phyloP scores from a whole-genome alignment of 53 echinoderm and acorn worm species.

The Patiria pectinifera region DNA sequence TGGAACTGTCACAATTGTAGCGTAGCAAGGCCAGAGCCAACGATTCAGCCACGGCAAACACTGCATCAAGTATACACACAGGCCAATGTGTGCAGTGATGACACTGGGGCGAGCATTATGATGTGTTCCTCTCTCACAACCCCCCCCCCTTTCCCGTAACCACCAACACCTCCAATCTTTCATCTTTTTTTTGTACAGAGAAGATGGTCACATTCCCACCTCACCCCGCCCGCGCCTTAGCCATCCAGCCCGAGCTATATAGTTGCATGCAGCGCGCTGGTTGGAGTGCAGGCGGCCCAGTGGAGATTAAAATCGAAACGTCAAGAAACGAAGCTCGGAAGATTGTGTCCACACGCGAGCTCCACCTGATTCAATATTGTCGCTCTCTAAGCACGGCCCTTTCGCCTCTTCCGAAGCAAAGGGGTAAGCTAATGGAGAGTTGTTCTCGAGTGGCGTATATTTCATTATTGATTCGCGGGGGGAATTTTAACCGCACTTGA shows the following conservation, averaged over 20 bases:
- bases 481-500: constrained; percentile 67
- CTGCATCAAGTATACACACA: background rate
- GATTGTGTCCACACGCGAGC: constrained; percentile 76
- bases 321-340: constrained; percentile 65
- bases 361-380: constrained; percentile 84
- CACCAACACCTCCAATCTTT: background rate
- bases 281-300: background rate
- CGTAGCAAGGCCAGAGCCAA: background rate
- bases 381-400: constrained; percentile 38
- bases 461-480: constrained; percentile 63
- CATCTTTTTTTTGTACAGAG: background rate
- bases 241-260: background rate
- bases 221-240: background rate
- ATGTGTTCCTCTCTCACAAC: background rate
- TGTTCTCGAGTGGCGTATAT: constrained; percentile 63
- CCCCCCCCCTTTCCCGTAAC: background rate
- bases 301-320: constrained; percentile 66
- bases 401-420: constrained; percentile 35
- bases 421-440: constrained; percentile 58
- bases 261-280: background rate
- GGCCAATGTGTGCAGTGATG: constrained; percentile 11
- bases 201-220: background rate
- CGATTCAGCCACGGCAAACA: too few species aligned
- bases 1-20: constrained; percentile 38
- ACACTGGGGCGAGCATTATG: background rate